phyloP scores from a whole-genome alignment of 2,797 vertebrate genomes.

The Pseudomugil gertrudae region DNA sequence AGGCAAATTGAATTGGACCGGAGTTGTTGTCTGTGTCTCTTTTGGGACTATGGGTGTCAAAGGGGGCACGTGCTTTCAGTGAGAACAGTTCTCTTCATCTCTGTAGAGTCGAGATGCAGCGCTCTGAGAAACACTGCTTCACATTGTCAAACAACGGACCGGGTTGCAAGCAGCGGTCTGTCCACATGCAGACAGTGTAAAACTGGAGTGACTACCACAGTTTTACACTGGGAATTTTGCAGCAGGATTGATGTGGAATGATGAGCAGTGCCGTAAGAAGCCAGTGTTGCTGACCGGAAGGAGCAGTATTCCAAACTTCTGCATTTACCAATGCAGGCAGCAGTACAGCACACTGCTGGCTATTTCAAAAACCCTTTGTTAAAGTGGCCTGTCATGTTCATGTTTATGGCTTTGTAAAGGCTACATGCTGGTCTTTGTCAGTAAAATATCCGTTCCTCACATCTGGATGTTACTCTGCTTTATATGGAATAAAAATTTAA shows the following conservation, averaged over 20 bases:
- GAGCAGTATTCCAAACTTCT: too few species aligned
- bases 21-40: slow-evolving; percentile 32
- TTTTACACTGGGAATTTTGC: neutral
- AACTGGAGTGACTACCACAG: neutral
- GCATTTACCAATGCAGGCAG: too few species aligned
- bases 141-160: too few species aligned
- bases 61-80: slow-evolving; percentile 22
- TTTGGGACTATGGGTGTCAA: slow-evolving; percentile 43
- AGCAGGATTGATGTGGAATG: too few species aligned
- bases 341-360: too few species aligned
- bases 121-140: slow-evolving; percentile 33
- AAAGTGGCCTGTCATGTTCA: neutral
- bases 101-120: slow-evolving; percentile 29
- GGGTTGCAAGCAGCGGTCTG: neutral
- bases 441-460: too few species aligned
- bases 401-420: neutral
- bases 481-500: too few species aligned
- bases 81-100: slow-evolving; percentile 19
- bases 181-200: neutral
- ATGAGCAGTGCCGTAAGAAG: neutral
- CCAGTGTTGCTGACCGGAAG: neutral
- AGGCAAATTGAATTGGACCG: slow-evolving; percentile 46
- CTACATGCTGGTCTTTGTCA: neutral
- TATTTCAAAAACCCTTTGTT: neutral
- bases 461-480: too few species aligned